Evolutionary conservation across 2,888 invertebrate species (phyloP), one percentile per base, ranked within the genome.

Genomic region (Miltochrista miniata): DNA sequence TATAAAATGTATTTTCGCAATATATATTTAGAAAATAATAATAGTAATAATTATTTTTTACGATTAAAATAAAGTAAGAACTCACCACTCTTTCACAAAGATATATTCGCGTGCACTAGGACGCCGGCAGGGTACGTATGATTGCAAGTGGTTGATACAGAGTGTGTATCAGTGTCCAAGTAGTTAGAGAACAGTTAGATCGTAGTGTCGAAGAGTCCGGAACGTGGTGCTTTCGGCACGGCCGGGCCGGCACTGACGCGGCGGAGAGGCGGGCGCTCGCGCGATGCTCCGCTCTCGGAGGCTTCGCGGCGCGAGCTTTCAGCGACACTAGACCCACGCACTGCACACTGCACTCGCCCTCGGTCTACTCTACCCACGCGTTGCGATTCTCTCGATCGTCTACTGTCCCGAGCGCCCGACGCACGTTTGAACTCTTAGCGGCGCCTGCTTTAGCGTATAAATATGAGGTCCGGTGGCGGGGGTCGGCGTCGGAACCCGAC

Each of bases 171-270:
- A 87, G 83, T 82, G 83, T 84, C 82, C 85, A 81, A 48, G 79
- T 71, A 73, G 75, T 72, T 71, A 73, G 75, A 72, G 64, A 74
- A 74, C 71, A 74, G 79, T 71, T 59, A 69, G 66, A 64, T 66
- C 64, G 64, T 68, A 65, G 62, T 63, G 72, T 75, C 73, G 76
- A 29, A 37, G 34, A 53, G 45, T 53, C 78, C 79, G 85, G 81
- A 81, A 81, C 91, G 91, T 91, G 85, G 76, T 85, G 78, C 82
- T 85, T 76, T 78, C 81, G 90, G 90, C 91, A 87, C 91, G 91
- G 90, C 90, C 89, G 88, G 89, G 89, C 90, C 91, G 91, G 91
- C 91, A 91, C 91, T 91, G 90, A 88, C 86, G 88, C 87, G 85
- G 89, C 88, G 86, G 88, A 86, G 84, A 74, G 76, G 76, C 76